Percentiles rank a stretch among this genome's conserved stretches.
Conservation (phyloP, 2,113 vertebrate species). For the Lanius collurio region DNA sequence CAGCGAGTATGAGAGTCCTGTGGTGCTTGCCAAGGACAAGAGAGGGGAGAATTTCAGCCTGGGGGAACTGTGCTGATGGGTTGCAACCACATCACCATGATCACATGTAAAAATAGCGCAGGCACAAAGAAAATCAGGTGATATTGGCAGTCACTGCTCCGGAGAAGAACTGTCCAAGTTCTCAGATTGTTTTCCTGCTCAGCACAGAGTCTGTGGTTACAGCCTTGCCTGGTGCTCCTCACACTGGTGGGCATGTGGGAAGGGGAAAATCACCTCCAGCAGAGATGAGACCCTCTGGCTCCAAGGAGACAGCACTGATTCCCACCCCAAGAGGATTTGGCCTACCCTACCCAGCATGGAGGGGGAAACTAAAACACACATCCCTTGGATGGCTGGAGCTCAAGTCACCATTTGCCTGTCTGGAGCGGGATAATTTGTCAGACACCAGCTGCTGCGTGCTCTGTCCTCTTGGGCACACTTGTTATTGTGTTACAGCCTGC, state of each 20-base stretch:
- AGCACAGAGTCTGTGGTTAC: neutral
- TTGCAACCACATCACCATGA: neutral
- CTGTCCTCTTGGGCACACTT: constrained; percentile 76
- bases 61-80: neutral
- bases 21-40: neutral
- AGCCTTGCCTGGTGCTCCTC: neutral
- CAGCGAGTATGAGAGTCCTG: accelerated
- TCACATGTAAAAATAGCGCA: neutral
- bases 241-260: accelerated
- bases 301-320: neutral
- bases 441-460: constrained; percentile 75
- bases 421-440: constrained; percentile 77
- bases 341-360: neutral
- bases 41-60: neutral
- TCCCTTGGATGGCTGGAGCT: constrained; percentile 56
- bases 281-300: neutral
- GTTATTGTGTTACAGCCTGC: constrained; percentile 75
- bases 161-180: neutral
- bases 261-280: neutral
- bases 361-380: constrained; percentile 37
- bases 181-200: neutral
- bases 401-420: constrained; percentile 71
- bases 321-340: neutral
- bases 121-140: neutral
- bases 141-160: neutral